Conservation (phyloP, 1,140 invertebrate genomes). For the Drosophila kikkawai region DNA sequence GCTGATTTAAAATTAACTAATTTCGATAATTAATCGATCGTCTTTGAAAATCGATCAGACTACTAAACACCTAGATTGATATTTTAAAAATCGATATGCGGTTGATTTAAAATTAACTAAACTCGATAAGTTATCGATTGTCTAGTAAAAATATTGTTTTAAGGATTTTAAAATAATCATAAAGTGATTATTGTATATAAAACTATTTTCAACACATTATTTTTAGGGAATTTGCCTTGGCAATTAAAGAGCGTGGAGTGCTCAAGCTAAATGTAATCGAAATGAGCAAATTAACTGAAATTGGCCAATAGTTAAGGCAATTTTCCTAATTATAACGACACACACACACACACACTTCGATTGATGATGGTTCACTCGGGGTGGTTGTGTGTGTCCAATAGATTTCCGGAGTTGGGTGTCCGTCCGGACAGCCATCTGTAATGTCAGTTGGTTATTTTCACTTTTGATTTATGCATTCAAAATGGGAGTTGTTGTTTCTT, state of each 20-base stretch:
- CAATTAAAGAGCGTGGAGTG: not conserved
- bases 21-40: too few species aligned
- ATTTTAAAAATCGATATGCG: not conserved
- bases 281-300: conserved; percentile 13
- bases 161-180: too few species aligned
- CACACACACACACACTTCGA: not conserved
- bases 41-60: not conserved
- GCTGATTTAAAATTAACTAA: too few species aligned
- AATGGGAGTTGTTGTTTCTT: conserved; percentile 47
- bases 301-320: conserved; percentile 21
- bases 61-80: not conserved
- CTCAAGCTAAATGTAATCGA: not conserved
- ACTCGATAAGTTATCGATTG: too few species aligned
- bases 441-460: conserved; percentile 54
- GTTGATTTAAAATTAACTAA: too few species aligned
- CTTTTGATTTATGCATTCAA: conserved; percentile 68
- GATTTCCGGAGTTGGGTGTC: conserved; percentile 10
- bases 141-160: too few species aligned
- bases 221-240: not conserved
- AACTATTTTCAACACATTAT: too few species aligned
- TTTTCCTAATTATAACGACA: conserved; percentile 14
- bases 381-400: not conserved
- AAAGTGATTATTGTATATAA: too few species aligned
- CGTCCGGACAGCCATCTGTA: conserved; percentile 35
- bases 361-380: not conserved